Evolutionary conservation across 1,140 invertebrate species (phyloP).

Genomic region (Drosophila yakuba): DNA sequence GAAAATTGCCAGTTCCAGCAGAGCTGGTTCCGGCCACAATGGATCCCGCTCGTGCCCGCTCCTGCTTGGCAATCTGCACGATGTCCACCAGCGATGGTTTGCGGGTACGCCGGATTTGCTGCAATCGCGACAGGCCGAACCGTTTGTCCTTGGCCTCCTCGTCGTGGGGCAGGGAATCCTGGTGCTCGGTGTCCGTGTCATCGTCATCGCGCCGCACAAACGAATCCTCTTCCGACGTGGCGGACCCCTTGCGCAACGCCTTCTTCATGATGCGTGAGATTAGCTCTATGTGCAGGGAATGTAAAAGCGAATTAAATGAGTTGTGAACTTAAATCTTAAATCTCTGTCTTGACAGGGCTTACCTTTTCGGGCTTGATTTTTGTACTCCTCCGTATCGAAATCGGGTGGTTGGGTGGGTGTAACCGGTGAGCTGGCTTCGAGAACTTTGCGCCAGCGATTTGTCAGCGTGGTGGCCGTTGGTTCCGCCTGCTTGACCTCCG

Average conservation of each 20-base stretch:
- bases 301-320: conserved; percentile 13
- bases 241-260: conserved; percentile 86
- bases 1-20: conserved; percentile 38
- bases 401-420: conserved; percentile 79
- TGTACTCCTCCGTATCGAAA: conserved; percentile 81
- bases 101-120: conserved; percentile 77
- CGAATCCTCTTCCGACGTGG: conserved; percentile 86
- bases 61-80: conserved; percentile 81
- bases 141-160: conserved; percentile 76
- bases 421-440: conserved; percentile 80
- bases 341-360: conserved; percentile 6
- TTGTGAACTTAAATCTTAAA: conserved; percentile 17
- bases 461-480: conserved; percentile 83
- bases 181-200: conserved; percentile 88
- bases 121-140: conserved; percentile 71
- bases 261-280: conserved; percentile 88
- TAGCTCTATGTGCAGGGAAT: conserved; percentile 84
- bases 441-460: conserved; percentile 83
- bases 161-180: conserved; percentile 88
- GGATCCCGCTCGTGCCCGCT: conserved; percentile 65
- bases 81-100: conserved; percentile 82
- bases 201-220: conserved; percentile 84
- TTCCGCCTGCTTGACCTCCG: conserved; percentile 86
- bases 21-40: conserved; percentile 46
- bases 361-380: conserved; percentile 83